Evolutionary conservation across 2,888 invertebrate genomes (phyloP).

Genomic region (Dasysyrphus albostriatus): DNA sequence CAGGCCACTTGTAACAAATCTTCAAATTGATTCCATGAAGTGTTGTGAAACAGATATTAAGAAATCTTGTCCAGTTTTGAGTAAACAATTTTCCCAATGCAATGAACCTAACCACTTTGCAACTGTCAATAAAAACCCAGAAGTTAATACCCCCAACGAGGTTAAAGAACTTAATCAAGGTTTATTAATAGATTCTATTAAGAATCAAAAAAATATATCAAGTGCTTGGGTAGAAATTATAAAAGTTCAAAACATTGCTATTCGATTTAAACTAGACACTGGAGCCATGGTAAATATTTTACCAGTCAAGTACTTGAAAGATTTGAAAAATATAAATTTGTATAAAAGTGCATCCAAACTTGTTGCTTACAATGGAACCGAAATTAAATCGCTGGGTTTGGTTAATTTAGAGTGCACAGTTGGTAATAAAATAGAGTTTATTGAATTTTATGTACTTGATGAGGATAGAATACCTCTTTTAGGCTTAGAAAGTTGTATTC

Average conservation of each 20-base stretch:
- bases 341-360: background rate
- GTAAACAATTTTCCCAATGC: no score
- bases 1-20: no score
- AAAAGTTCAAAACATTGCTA: background rate
- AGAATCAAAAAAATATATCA: background rate
- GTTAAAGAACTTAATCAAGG: background rate
- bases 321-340: background rate
- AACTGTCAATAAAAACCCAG: no score
- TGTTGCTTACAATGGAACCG: background rate
- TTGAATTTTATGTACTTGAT: slow-evolving; percentile 5
- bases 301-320: background rate
- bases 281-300: background rate
- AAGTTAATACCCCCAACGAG: background rate
- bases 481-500: background rate
- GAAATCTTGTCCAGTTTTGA: no score
- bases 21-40: no score
- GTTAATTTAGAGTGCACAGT: background rate
- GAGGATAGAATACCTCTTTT: background rate
- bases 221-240: background rate
- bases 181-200: background rate
- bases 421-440: background rate
- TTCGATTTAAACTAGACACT: background rate
- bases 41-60: no score
- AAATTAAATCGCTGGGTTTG: background rate
- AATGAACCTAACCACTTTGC: no score